Evolutionary conservation across 2,888 invertebrate genomes (phyloP), one percentile per base, ranked within the genome.

Genomic region (Harpalus rubripes): DNA sequence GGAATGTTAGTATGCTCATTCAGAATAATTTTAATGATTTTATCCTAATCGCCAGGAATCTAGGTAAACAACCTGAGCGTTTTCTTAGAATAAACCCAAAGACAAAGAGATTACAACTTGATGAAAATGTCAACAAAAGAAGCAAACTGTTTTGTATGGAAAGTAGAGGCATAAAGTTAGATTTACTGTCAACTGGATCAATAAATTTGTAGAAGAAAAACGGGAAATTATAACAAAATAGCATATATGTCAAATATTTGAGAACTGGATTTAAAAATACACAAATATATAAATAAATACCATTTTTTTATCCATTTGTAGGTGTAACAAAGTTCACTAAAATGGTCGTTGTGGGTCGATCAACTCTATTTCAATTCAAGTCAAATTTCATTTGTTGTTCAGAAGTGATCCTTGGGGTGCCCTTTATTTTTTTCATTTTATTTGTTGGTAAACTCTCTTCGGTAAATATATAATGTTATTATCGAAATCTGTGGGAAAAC

Each of bases 141-240:
- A 58, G 82, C 58, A 72, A 82, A 74, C 82, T 82, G 82, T 74
- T 82, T 82, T 82, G 72, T 82, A 74, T 82, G 74, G 74, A 82
- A 74, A 82, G 72, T 74, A 65, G 44, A 81, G 32, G 78, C 78
- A 18, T 78, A 58, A 78, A 78, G 78, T 78, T 78, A 58, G 58
- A 78, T 78, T 58, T 78, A 78, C 26, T 58, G 78, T 58, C 15
- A 58, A 72, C 72, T 16, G 78, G 58, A 78, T 58, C 78, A 78
- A 78, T 78, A 76, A 74, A 74, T 68, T 68, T 68, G 7, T 32
- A 32, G 26, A 32, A 39, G 68, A 68, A 39, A 68, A 68, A 68
- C 63, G 8, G n/a, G n/a, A 68, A 68, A 68, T 68, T 39, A 41
- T 68, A 15, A 68, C 26, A 68, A 63, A 63, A 26, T 63, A 18